A percentile compares a stretch with the other conserved stretches of the same genome.
These are phyloP conservation scores for Pygoscelis adeliae DNA, from an alignment of 2,113 vertebrate species.

Conservation along the genomic window DNA sequence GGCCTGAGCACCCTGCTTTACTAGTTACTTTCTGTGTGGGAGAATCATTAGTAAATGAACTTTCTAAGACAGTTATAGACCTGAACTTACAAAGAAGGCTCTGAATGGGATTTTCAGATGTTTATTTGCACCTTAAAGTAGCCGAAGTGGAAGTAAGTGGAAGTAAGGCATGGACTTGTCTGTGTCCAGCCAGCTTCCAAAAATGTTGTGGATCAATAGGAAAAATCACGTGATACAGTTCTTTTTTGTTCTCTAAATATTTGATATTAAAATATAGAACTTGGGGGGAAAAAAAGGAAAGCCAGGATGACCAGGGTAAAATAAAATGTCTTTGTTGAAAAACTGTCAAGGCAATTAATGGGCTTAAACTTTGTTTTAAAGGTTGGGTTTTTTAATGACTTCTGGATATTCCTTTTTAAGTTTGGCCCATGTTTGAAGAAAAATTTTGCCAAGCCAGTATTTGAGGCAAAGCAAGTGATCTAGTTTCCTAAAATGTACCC, in stretches of 20 bases:
- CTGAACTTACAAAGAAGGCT: neutral
- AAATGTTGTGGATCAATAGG: neutral
- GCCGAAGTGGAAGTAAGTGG: neutral
- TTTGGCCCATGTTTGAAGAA: neutral
- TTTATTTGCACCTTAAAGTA: neutral
- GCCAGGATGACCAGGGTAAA: neutral
- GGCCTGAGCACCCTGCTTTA: neutral
- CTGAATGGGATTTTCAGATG: neutral
- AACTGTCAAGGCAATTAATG: neutral
- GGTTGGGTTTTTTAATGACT: neutral
- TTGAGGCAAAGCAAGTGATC: neutral
- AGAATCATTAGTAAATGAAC: neutral
- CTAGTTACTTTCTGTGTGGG: neutral
- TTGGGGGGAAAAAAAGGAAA: rapidly evolving
- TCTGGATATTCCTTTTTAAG: neutral
- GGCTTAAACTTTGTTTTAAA: neutral
- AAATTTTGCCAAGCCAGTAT: neutral
- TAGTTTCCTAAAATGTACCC: neutral
- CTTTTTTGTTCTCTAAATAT: neutral
- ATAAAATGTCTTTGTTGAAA: neutral
- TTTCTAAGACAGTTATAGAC: neutral
- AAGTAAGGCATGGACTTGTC: neutral
- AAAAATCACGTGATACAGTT: neutral
- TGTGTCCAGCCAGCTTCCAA: neutral
- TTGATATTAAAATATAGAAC: neutral